Percentiles rank a stretch among this genome's conserved stretches.
These are phyloP conservation scores for Plagiodera versicolora DNA, from an alignment of 2,888 invertebrate species.

Conservation along the genomic window DNA sequence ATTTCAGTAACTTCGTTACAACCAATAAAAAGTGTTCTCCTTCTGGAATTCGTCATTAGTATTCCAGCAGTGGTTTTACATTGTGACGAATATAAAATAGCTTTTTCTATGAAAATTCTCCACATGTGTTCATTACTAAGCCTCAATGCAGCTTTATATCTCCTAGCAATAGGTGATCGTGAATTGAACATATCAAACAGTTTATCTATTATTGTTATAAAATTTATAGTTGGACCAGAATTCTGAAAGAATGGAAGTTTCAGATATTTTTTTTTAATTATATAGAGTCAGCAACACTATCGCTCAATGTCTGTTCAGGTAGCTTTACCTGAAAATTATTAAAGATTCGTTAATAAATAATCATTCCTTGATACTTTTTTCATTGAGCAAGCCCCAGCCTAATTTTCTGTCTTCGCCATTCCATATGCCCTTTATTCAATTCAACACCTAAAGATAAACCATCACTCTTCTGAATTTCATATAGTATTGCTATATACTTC, in stretches of 20 bases:
- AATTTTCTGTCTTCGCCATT: conserved; percentile 2
- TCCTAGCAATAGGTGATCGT: conserved; percentile 21
- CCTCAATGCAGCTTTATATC: conserved; percentile 24
- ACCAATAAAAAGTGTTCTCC: conserved; percentile 16
- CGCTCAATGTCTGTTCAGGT: conserved; percentile 19
- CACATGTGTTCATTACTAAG: conserved; percentile 10
- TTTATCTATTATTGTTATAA: conserved; percentile 32
- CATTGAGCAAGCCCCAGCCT: too few relatives aligned
- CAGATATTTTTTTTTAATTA: conserved; percentile 29
- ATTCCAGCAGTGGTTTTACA: too few relatives aligned
- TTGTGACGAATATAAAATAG: not conserved
- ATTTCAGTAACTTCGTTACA: too few relatives aligned
- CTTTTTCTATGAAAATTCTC: conserved; percentile 1
- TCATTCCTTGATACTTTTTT: too few relatives aligned
- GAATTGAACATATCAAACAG: conserved; percentile 38
- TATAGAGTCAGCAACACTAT: conserved; percentile 36
- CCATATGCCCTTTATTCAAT: not conserved
- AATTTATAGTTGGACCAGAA: conserved; percentile 28
- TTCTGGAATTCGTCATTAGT: not conserved
- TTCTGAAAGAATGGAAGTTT: conserved; percentile 31
- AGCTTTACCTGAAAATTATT: conserved; percentile 10
- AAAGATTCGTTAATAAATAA: too few relatives aligned
- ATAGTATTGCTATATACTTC: not conserved
- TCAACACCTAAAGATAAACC: not conserved
- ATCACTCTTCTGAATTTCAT: not conserved